Percentiles rank a stretch among this genome's conserved stretches.
Evolutionary conservation across 2,113 vertebrate species (phyloP).

Genomic region (Etheostoma spectabile): DNA sequence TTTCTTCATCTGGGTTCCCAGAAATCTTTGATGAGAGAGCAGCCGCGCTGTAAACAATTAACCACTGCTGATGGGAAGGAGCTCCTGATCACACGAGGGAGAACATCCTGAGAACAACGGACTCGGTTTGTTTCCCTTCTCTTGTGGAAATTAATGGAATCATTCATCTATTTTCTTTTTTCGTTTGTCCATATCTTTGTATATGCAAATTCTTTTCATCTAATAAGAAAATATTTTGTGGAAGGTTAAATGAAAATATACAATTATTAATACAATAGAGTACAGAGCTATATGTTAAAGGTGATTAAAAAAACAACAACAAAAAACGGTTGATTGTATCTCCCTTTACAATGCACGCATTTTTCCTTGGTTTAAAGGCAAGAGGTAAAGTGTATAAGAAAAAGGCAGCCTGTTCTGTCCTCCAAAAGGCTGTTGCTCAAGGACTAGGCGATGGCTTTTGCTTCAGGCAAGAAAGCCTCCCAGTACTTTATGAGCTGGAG

Average conservation of each 20-base stretch:
- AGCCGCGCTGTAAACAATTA: conserved; percentile 67
- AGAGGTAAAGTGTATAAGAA: conserved; percentile 89
- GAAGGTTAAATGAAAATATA: conserved; percentile 91
- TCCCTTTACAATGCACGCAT: conserved; percentile 75
- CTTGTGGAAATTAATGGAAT: conserved; percentile 53
- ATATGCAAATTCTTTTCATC: conserved; percentile 75
- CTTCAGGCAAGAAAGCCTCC: conserved; percentile 98
- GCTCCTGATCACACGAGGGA: conserved; percentile 41
- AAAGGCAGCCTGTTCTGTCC: conserved; percentile 81
- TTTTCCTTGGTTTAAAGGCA: conserved; percentile 85
- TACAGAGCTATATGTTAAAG: conserved; percentile 80
- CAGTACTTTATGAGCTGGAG: conserved; percentile 96
- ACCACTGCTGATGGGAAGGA: conserved; percentile 54
- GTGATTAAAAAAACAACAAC: conserved; percentile 69
- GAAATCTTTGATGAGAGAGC: conserved; percentile 43
- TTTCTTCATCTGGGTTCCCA: conserved; percentile 64
- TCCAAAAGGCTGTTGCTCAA: conserved; percentile 47
- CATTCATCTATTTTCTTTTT: conserved; percentile 20
- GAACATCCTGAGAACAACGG: conserved; percentile 61
- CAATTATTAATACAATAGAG: conserved; percentile 84
- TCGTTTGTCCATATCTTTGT: conserved; percentile 36
- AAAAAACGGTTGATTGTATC: conserved; percentile 74
- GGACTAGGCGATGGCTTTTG: conserved; percentile 96
- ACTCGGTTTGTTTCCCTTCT: conserved; percentile 36
- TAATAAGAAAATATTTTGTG: conserved; percentile 95